phyloP scores from a whole-genome alignment of 2,113 vertebrate genomes.

The Hippocampus barbouri region DNA sequence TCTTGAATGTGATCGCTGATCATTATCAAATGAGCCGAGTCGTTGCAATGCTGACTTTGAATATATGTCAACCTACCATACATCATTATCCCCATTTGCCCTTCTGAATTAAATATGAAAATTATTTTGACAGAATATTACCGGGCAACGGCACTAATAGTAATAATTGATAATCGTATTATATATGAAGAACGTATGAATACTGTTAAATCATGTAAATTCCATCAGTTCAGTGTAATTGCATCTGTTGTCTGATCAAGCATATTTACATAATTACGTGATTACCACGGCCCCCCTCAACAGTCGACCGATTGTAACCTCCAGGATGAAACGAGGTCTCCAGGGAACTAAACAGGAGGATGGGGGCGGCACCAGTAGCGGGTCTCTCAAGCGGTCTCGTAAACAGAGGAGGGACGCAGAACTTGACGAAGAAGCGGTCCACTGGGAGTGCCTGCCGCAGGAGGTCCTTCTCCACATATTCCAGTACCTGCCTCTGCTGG shows the following conservation, averaged over 20 bases:
- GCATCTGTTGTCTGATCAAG: conserved; percentile 3
- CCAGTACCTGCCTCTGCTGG: conserved; percentile 88
- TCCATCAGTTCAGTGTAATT: not conserved
- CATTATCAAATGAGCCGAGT: conserved; percentile 3
- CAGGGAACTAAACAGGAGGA: conserved; percentile 64
- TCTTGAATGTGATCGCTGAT: conserved; percentile 6
- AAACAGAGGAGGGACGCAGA: conserved; percentile 44
- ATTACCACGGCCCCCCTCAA: not conserved
- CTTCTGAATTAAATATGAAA: not conserved
- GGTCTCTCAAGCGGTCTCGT: conserved; percentile 68
- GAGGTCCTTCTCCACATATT: conserved; percentile 90
- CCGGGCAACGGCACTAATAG: not conserved
- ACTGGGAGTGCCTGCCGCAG: conserved; percentile 85
- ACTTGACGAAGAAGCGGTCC: conserved; percentile 31
- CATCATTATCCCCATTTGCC: not conserved
- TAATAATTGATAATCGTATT: not conserved
- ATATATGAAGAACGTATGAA: not conserved
- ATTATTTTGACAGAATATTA: not conserved
- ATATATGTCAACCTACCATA: not conserved
- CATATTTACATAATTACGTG: not conserved
- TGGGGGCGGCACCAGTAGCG: conserved; percentile 66
- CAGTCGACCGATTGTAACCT: conserved; percentile 11
- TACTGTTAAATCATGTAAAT: not conserved
- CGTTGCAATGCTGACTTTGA: not conserved
- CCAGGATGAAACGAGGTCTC: conserved; percentile 85